Evolutionary conservation across 2,113 vertebrate genomes (phyloP).

Genomic region (Sinocyclocheilus grahami): DNA sequence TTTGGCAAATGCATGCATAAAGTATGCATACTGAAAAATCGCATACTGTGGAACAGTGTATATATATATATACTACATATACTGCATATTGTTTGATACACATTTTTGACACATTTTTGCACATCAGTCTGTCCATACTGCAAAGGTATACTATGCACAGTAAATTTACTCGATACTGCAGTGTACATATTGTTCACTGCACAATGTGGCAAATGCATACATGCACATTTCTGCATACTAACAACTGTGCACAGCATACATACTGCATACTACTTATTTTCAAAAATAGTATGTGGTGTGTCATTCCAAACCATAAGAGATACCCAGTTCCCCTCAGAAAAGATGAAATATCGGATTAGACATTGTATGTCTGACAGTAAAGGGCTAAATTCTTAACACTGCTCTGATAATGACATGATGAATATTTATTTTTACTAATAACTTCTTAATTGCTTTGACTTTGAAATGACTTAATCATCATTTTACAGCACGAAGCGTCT

Average conservation of each 20-base stretch:
- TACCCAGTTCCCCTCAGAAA: background rate
- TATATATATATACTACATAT: no score
- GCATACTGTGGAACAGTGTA: background rate
- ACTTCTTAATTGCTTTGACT: conserved; percentile 30
- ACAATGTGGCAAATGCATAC: no score
- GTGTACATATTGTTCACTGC: no score
- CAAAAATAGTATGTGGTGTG: no score
- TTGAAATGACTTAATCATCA: conserved; percentile 38
- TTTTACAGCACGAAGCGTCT: conserved; percentile 26
- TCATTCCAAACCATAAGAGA: background rate
- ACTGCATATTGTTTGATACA: no score
- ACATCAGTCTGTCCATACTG: no score
- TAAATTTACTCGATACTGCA: no score
- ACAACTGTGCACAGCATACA: background rate
- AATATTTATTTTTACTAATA: conserved; percentile 15
- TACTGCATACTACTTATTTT: background rate
- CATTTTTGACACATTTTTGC: no score
- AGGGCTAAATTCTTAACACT: background rate
- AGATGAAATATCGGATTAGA: background rate
- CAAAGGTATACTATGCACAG: no score
- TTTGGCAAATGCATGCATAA: no score
- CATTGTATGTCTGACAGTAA: background rate
- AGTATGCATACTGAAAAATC: background rate
- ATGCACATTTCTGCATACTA: background rate
- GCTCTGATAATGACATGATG: background rate